Base-by-base conservation (phyloP, 1,140 invertebrate genomes). In the Drosophila ogumai region DNA sequence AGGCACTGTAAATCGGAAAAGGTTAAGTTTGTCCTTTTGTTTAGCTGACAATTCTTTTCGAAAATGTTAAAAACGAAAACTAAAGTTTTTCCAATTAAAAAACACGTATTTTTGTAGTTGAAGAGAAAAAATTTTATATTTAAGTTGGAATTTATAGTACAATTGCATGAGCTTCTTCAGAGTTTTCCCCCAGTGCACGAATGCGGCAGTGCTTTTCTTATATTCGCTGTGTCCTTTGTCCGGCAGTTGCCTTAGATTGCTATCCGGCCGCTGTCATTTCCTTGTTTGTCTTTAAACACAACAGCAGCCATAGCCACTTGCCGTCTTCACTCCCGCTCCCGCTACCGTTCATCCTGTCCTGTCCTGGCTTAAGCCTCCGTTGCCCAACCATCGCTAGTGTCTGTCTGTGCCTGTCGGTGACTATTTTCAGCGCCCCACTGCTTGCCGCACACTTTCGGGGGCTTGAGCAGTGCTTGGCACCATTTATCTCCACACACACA, bases 251-350 rank as follows among this genome's bases (percentile, higher is more conserved):
- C 40, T 61, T 50, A 77, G 74, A 78, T 78, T 69, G 28, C 75
- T 78, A 78, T 78, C 75, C 55, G 44, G 75, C 75, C 75, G 57
- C 74, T 69, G 68, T 78, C 77, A 84, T 75, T 77, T 84, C 68
- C 64, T 79, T 79, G 75, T 79, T 78, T 78, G 75, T 58, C 74
- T 68, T 77, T 57, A 68, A 76, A 67, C 74, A 67, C 63, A 76
- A 76, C 44, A 75, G 38, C 43, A 72, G 49, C 46, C 59, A 43
- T 6, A 75, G 46, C 50, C 59, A 79, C 59, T 55, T 64, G 49
- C 47, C 41, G 41, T 43, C 49, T 28, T 36, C 7, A 7, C 17
- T 17, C 12, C 44, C 44, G 12, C 22, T 31, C 17, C n/a, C n/a
- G 9, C 10, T 50, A 3, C 28, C 6, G 6, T 10, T 52, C 44